Percentiles rank a stretch among this genome's conserved stretches.
Evolutionary conservation across 2,797 vertebrate species (phyloP).

Genomic region (Halcyon smyrnensis): DNA sequence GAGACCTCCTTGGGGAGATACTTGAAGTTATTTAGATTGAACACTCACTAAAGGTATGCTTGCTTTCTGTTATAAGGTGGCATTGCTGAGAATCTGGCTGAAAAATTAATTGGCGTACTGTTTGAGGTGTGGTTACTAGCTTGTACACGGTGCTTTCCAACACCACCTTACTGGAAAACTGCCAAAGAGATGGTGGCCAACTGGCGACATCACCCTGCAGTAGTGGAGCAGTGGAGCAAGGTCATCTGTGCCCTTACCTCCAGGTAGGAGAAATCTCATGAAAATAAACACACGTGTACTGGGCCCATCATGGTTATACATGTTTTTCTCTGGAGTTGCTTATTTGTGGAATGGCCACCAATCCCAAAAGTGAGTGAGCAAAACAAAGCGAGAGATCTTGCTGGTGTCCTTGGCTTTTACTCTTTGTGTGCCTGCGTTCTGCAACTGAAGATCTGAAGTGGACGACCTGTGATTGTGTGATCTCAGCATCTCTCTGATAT

Average conservation of each 20-base stretch:
- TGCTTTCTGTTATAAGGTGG: slow-evolving; percentile 79
- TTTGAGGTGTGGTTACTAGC: slow-evolving; percentile 94
- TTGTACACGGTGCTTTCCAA: slow-evolving; percentile 90
- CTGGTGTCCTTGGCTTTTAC: neutral
- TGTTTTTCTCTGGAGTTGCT: neutral
- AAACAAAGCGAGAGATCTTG: neutral
- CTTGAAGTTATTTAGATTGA: neutral
- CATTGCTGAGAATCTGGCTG: slow-evolving; percentile 90
- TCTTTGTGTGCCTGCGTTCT: neutral
- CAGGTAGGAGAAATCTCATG: slow-evolving; percentile 78
- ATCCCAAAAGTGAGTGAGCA: neutral
- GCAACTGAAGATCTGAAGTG: neutral
- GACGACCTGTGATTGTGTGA: neutral
- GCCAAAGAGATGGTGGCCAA: slow-evolving; percentile 93
- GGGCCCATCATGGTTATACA: accelerated
- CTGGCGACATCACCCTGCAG: slow-evolving; percentile 91
- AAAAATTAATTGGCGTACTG: slow-evolving; percentile 89
- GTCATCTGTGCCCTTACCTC: slow-evolving; percentile 90
- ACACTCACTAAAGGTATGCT: neutral
- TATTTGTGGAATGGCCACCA: neutral
- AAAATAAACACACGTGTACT: accelerated
- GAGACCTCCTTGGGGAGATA: neutral
- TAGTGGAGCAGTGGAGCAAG: slow-evolving; percentile 93
- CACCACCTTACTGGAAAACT: slow-evolving; percentile 92
- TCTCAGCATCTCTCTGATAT: neutral